Conservation (phyloP, 2,888 invertebrate genomes). For the Lasioglossum figueresi region DNA sequence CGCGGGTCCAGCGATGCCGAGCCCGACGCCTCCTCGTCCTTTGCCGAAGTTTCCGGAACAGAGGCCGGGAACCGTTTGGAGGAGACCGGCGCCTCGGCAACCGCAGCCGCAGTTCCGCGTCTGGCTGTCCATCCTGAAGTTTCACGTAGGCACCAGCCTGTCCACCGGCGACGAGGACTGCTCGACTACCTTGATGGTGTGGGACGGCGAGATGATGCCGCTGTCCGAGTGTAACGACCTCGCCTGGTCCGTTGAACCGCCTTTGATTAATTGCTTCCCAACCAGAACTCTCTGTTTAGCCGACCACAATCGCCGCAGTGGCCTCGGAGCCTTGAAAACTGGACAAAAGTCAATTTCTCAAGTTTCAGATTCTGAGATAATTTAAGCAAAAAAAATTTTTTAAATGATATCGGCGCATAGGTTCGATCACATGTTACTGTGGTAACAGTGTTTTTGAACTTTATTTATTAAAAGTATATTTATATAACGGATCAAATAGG, state of each 20-base stretch:
- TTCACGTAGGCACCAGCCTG: conserved; percentile 90
- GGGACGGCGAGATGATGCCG: conserved; percentile 90
- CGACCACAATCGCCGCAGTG: neutral
- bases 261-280: conserved; percentile 20
- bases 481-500: too few species aligned
- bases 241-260: conserved; percentile 87
- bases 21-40: conserved; percentile 84
- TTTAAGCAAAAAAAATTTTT: too few species aligned
- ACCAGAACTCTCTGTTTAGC: neutral
- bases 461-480: too few species aligned
- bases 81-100: conserved; percentile 85
- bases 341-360: neutral
- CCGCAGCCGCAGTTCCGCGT: conserved; percentile 90
- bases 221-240: conserved; percentile 92
- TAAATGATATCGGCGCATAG: too few species aligned
- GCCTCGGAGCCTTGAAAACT: neutral
- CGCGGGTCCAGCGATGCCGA: conserved; percentile 85
- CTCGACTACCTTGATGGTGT: conserved; percentile 92
- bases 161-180: conserved; percentile 90
- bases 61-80: conserved; percentile 83
- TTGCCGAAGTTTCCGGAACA: conserved; percentile 83
- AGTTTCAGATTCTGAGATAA: neutral
- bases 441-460: too few species aligned
- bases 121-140: conserved; percentile 94
- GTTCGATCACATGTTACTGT: too few species aligned